Base-by-base conservation (phyloP, 2,113 vertebrate genomes). In the Notothenia rossii region DNA sequence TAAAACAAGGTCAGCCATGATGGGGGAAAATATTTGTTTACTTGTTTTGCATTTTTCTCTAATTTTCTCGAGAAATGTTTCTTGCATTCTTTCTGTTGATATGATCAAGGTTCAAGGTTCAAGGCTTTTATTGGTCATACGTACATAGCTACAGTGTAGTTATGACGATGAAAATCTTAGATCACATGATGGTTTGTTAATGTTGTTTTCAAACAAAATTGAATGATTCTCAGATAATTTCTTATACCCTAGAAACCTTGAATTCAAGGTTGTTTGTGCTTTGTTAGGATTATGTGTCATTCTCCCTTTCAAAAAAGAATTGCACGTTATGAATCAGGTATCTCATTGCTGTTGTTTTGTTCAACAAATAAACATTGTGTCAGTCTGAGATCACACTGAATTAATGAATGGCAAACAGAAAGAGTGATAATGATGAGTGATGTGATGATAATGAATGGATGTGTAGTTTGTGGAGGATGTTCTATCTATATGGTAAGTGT, bases 391-490 rank as follows among this genome's bases (percentile, higher is more conserved):
- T 69, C 40, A 40, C 5, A 14, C 17, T 18, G 13, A 74, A 15
- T 66, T 10, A 49, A 72, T 71, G 7, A 65, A 60, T 72, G 46
- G 7, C 59, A 29, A 25, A 8, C 51, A 79, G 59, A 62, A 4
- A 70, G 5, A 1, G 61, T 49, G 7, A 76, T 60, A 72, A 22
- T 46, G 3, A 22, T 17, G 14, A 63, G 36, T 13, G 22, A 11
- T 48, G 13, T 79, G 40, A 63, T 67, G 43, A 43, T 70, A 59
- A 70, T 45, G 4, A 25, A 25, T 18, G 10, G 29, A 50, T 62
- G 54, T 36, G 14, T 66, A 25, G 46, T 70, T 55, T 64, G 43
- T 13, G 15, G 17, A 62, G 12, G 20, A 12, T 22, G 56, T 18
- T 46, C 54, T 55, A 12, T 40, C 22, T 22, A 22, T 22, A 22